Percentiles rank a stretch among this genome's conserved stretches.
Conservation (phyloP, 1,140 invertebrate species). For the Trichoplusia ni region DNA sequence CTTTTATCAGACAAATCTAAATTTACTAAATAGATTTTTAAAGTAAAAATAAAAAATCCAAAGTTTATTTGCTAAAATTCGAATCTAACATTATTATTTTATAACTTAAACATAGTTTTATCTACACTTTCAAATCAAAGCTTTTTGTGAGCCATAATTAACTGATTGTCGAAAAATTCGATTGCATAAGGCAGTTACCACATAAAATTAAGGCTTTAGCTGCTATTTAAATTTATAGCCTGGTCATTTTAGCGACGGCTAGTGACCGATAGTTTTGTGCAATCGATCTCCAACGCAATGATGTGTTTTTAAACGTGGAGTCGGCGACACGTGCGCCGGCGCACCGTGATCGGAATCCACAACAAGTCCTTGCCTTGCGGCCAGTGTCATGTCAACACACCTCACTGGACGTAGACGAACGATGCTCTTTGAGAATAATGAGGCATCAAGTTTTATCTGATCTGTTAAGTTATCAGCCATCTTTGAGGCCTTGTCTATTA, state of each 20-base stretch:
- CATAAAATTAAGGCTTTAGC: neutral
- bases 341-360: constrained; percentile 36
- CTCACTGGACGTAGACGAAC: neutral
- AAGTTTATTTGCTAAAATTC: too few species aligned
- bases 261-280: constrained; percentile 24
- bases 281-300: constrained; percentile 29
- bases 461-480: neutral
- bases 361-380: constrained; percentile 43
- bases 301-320: constrained; percentile 38
- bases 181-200: neutral
- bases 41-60: too few species aligned
- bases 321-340: constrained; percentile 33
- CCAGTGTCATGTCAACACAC: constrained; percentile 42
- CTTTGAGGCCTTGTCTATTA: neutral
- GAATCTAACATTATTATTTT: too few species aligned
- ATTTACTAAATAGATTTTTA: too few species aligned
- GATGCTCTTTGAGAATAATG: constrained; percentile 25
- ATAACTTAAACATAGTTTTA: too few species aligned
- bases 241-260: constrained; percentile 15
- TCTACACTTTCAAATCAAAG: too few species aligned
- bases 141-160: neutral
- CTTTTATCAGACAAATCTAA: too few species aligned
- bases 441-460: neutral
- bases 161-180: neutral
- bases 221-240: neutral